Base-by-base conservation (phyloP, 92 coral and sea anemone species). In the Epizoanthus stellaris region DNA sequence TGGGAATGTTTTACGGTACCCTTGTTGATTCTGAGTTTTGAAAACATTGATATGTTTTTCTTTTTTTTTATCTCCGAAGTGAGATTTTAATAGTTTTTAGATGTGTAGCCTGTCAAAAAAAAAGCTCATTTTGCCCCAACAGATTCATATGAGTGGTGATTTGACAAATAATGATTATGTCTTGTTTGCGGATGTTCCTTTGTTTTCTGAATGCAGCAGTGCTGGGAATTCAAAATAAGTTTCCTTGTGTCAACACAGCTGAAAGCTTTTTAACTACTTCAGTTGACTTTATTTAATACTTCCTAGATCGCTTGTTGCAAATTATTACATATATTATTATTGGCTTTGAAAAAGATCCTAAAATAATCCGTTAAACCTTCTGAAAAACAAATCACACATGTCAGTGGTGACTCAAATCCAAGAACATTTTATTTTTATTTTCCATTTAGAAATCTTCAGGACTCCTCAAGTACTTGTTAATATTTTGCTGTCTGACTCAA, bases 231-330 rank as follows among this genome's bases (percentile, higher is more conserved):
- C 88, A 47, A 85, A 89, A 85, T 72, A 70, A 72, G 69, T 54
- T 79, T 72, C 43, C 66, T 56, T 89, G 67, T 80, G 74, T 73
- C 84, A 89, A 89, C 80, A 89, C 92, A 89, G 92, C 92, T 85
- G 92, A 85, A 75, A 56, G 80, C 80, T 75, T 56, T 75, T 75
- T 75, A 30, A 53, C 45, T 57, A 25, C 80, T 54, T 23, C 42
- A 21, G 80, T 34, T 56, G 80, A 53, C 25, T 57, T 56, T 57
- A 13, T 75, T 75, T 75, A 64, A 11, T 16, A 39, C 16, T 30
- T 56, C 49, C 15, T 17, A 64, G 67, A 75, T 25, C 59, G 25
- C 47, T 25, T 71, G 36, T 6, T 40, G 20, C 73, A 71, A 45
- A 71, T 15, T 71, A 45, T 6, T 43, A 17, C 11, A 5, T 7